Evolutionary conservation across 2,113 vertebrate genomes (phyloP).

Genomic region (Butorides virescens): DNA sequence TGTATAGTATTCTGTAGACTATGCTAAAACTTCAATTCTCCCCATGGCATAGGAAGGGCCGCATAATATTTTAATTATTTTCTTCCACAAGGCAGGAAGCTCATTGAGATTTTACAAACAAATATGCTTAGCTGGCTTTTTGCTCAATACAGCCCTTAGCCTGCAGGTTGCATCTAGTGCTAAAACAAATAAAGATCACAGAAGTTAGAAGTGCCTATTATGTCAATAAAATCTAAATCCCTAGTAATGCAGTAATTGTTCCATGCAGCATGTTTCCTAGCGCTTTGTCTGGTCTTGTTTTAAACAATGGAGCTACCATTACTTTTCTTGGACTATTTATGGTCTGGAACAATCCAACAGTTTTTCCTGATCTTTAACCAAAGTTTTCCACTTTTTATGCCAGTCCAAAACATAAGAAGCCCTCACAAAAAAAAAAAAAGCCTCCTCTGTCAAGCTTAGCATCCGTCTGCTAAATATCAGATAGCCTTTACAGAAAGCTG

Average conservation of each 20-base stretch:
- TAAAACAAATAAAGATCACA: constrained; percentile 67
- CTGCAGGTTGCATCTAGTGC: constrained; percentile 50
- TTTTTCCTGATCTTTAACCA: constrained; percentile 33
- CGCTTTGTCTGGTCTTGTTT: constrained; percentile 62
- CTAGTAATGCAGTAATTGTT: constrained; percentile 66
- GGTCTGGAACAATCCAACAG: constrained; percentile 39
- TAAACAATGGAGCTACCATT: constrained; percentile 48
- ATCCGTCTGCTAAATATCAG: neutral
- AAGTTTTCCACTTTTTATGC: constrained; percentile 38
- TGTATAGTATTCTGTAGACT: neutral
- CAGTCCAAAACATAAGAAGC: neutral
- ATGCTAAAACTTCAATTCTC: constrained; percentile 18
- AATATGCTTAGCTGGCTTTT: constrained; percentile 59
- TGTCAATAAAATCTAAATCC: constrained; percentile 67
- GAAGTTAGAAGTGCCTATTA: constrained; percentile 63
- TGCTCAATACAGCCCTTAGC: constrained; percentile 45
- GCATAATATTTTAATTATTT: constrained; percentile 48
- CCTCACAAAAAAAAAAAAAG: neutral
- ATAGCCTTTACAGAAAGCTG: neutral
- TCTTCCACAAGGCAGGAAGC: constrained; percentile 57
- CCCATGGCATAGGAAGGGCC: constrained; percentile 7
- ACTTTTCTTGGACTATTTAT: constrained; percentile 48
- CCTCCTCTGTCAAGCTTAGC: neutral
- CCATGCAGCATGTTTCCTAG: constrained; percentile 59
- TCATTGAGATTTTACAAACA: constrained; percentile 53